Evolutionary conservation across 2,888 invertebrate genomes (phyloP).

Genomic region (Mellilla xanthometata): DNA sequence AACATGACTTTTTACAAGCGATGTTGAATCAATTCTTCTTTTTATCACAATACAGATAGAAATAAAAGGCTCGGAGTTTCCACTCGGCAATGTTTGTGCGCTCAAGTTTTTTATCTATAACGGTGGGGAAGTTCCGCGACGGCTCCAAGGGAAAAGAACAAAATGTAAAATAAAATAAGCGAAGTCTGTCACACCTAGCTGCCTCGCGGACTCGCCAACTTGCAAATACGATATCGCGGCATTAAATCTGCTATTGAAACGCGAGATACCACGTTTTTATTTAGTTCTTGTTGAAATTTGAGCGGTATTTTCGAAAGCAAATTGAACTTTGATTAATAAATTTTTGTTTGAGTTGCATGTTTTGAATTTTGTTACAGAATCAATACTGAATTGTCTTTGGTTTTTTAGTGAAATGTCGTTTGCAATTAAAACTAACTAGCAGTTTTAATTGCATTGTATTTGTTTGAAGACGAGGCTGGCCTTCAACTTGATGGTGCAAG

Average conservation of each 20-base stretch:
- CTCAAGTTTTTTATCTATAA: constrained; percentile 28
- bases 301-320: too few species aligned
- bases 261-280: constrained; percentile 2
- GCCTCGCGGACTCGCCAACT: constrained; percentile 16
- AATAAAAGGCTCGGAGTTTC: constrained; percentile 19
- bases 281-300: not conserved
- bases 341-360: constrained; percentile 6
- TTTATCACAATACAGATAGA: constrained; percentile 16
- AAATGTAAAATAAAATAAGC: constrained; percentile 23
- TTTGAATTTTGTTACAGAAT: constrained; percentile 1
- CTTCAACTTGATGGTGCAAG: too few species aligned
- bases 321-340: constrained; percentile 8
- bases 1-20: constrained; percentile 19
- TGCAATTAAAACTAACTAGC: too few species aligned
- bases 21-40: constrained; percentile 19
- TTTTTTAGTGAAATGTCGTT: too few species aligned
- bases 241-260: constrained; percentile 20
- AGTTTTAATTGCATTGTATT: too few species aligned
- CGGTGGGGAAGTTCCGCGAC: constrained; percentile 19
- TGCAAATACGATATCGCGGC: constrained; percentile 15
- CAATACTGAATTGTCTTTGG: not conserved
- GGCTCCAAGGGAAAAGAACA: constrained; percentile 7
- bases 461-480: too few species aligned
- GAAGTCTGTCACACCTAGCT: constrained; percentile 21
- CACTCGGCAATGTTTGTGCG: constrained; percentile 22